Percentiles rank a stretch among this genome's conserved stretches.
These are phyloP conservation scores for Decapterus maruadsi DNA, from an alignment of 2,797 vertebrate species.

Conservation along the genomic window DNA sequence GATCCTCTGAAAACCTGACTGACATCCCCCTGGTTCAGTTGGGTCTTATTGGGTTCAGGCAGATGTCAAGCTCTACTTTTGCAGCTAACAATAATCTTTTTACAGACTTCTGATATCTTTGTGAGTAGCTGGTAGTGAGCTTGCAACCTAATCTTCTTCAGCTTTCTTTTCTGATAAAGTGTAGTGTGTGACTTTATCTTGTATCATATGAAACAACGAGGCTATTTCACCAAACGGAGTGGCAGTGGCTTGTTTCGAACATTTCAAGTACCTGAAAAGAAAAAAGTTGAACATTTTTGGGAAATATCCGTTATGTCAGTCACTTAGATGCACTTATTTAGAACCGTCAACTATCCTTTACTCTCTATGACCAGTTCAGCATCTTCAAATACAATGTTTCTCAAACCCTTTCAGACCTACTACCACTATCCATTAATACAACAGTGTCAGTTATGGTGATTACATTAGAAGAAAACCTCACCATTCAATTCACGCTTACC, in stretches of 20 bases:
- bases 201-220: conserved; percentile 32
- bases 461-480: too few relatives aligned
- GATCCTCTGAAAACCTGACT: conserved; percentile 16
- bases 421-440: too few relatives aligned
- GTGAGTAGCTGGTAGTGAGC: conserved; percentile 40
- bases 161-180: conserved; percentile 18
- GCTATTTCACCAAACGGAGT: too few relatives aligned
- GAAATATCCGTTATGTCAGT: too few relatives aligned
- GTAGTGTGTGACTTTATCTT: conserved; percentile 66
- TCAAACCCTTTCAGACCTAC: too few relatives aligned
- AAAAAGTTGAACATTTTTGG: conserved; percentile 2
- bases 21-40: conserved; percentile 30
- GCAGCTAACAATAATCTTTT: conserved; percentile 36
- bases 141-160: conserved; percentile 18
- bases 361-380: too few relatives aligned
- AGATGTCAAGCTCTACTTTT: conserved; percentile 73
- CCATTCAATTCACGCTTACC: too few relatives aligned
- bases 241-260: background rate
- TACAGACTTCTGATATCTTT: conserved; percentile 33
- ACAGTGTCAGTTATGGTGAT: too few relatives aligned
- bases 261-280: background rate
- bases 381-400: too few relatives aligned
- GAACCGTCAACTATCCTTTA: too few relatives aligned
- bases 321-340: too few relatives aligned
- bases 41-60: conserved; percentile 60